Evolutionary conservation across 2,113 vertebrate genomes (phyloP).

Genomic region (Zosterops lateralis): DNA sequence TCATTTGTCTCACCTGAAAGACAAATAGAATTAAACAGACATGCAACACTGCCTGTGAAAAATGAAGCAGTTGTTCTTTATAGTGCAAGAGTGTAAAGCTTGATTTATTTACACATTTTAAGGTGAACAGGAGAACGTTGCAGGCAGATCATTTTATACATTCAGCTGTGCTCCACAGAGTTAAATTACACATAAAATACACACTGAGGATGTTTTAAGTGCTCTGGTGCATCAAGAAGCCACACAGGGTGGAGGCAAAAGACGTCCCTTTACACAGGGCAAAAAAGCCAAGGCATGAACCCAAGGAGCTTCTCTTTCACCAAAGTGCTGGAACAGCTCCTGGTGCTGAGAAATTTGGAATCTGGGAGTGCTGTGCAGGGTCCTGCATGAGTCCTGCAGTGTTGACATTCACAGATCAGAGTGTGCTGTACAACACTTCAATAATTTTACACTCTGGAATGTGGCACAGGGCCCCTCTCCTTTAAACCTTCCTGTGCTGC

Average conservation of each 20-base stretch:
- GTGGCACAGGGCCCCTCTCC: neutral
- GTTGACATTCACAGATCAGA: neutral
- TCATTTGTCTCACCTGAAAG: conserved; percentile 14
- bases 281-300: neutral
- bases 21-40: conserved; percentile 22
- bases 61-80: neutral
- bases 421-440: neutral
- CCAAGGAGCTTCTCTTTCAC: neutral
- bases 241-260: neutral
- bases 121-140: neutral
- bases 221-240: conserved; percentile 13
- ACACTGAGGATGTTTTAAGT: neutral
- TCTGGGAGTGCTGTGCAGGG: neutral
- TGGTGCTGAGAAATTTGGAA: neutral
- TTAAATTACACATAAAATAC: neutral
- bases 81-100: conserved; percentile 14
- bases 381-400: neutral
- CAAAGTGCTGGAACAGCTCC: neutral
- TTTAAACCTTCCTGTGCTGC: neutral
- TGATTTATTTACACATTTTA: conserved; percentile 34
- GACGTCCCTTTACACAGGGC: neutral
- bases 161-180: conserved; percentile 1
- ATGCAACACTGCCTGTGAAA: conserved; percentile 22
- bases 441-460: neutral
- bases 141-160: conserved; percentile 2